A percentile compares a stretch with the other conserved stretches of the same genome.
phyloP scores from a whole-genome alignment of 2,888 invertebrate species.

The Gymnosoma rotundatum region DNA sequence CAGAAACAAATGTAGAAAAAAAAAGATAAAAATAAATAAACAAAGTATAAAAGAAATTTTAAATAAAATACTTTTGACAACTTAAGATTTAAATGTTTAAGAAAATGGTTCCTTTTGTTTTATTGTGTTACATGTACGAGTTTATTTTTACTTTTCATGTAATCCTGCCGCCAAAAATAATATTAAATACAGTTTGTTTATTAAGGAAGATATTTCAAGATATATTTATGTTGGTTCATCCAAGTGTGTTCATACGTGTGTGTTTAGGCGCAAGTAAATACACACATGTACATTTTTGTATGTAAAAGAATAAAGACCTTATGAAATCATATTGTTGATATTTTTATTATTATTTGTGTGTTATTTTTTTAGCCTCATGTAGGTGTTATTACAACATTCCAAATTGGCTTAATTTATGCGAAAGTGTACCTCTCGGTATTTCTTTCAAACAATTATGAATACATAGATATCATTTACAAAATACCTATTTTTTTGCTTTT shows the following conservation, averaged over 20 bases:
- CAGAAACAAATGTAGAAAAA: background rate
- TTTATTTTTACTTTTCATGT: slow-evolving; percentile 34
- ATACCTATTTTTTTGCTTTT: background rate
- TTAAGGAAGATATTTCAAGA: slow-evolving; percentile 1
- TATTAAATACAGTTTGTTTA: slow-evolving; percentile 19
- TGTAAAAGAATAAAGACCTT: background rate
- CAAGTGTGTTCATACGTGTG: background rate
- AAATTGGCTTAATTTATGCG: slow-evolving; percentile 56
- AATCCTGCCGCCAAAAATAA: slow-evolving; percentile 66
- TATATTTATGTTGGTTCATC: background rate
- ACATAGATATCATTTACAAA: slow-evolving; percentile 20
- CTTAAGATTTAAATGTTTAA: slow-evolving; percentile 47
- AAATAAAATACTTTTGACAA: slow-evolving; percentile 55
- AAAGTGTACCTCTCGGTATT: slow-evolving; percentile 4
- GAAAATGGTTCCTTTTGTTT: slow-evolving; percentile 9
- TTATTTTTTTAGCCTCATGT: slow-evolving; percentile 10
- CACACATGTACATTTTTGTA: too few species aligned
- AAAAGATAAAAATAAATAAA: slow-evolving; percentile 22
- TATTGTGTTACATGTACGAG: slow-evolving; percentile 19
- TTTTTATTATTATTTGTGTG: slow-evolving; percentile 27
- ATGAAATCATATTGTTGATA: slow-evolving; percentile 28
- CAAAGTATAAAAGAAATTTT: slow-evolving; percentile 8
- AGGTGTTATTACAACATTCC: slow-evolving; percentile 26
- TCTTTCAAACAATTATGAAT: slow-evolving; percentile 1
- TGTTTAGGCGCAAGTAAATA: background rate